These are phyloP conservation scores for Microctonus aethiopoides DNA, from an alignment of 2,888 invertebrate genomes.

Conservation along the genomic window DNA sequence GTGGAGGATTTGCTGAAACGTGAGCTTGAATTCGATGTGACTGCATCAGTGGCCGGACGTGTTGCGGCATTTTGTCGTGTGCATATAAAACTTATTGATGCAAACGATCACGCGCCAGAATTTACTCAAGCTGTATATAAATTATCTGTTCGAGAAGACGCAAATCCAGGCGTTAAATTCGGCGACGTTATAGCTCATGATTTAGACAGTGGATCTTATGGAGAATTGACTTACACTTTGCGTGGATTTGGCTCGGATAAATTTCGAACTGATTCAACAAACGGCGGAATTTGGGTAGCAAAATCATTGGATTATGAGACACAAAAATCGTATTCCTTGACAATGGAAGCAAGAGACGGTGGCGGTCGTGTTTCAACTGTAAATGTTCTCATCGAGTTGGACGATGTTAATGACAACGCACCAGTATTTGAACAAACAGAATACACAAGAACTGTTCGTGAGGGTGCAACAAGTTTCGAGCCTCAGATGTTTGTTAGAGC, in stretches of 20 bases:
- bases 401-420: conserved; percentile 82
- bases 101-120: conserved; percentile 83
- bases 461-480: conserved; percentile 81
- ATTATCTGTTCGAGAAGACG: conserved; percentile 76
- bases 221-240: conserved; percentile 78
- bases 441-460: conserved; percentile 80
- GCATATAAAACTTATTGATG: conserved; percentile 76
- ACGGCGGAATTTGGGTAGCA: conserved; percentile 77
- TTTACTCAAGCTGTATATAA: conserved; percentile 75
- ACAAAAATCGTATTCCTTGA: conserved; percentile 83
- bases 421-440: conserved; percentile 78
- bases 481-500: conserved; percentile 84
- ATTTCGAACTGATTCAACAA: conserved; percentile 76
- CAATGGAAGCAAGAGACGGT: conserved; percentile 83
- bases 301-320: conserved; percentile 81
- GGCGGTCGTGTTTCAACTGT: conserved; percentile 79
- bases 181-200: conserved; percentile 78
- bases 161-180: conserved; percentile 72
- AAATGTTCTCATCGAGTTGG: conserved; percentile 77
- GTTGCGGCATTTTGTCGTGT: conserved; percentile 72
- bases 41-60: conserved; percentile 70
- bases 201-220: conserved; percentile 78
- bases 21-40: conserved; percentile 76
- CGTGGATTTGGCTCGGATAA: conserved; percentile 84
- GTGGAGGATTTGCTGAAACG: conserved; percentile 72